phyloP scores from a whole-genome alignment of 1,140 invertebrate species.

The Drosophila mojavensis region DNA sequence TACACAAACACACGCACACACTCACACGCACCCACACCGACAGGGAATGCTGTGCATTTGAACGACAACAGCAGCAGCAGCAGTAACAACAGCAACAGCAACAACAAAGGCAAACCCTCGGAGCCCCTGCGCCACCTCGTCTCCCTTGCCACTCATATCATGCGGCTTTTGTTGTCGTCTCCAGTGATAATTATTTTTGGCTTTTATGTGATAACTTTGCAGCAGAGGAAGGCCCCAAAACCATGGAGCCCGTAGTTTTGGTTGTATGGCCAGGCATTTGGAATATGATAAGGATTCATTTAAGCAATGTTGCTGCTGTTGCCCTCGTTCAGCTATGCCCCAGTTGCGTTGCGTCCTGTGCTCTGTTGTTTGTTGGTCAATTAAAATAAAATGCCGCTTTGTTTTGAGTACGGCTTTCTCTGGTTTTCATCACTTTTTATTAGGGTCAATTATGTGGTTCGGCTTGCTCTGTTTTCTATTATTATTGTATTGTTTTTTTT shows the following conservation, averaged over 20 bases:
- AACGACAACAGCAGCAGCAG: constrained; percentile 44
- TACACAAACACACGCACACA: constrained; percentile 10
- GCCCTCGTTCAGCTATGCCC: constrained; percentile 23
- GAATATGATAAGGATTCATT: constrained; percentile 76
- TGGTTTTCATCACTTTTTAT: constrained; percentile 66
- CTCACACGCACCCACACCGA: constrained; percentile 12
- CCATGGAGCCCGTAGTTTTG: constrained; percentile 40
- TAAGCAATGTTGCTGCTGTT: constrained; percentile 20
- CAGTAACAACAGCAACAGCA: too few species aligned
- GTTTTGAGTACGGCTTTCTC: constrained; percentile 19
- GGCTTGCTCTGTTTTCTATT: constrained; percentile 10
- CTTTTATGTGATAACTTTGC: constrained; percentile 81
- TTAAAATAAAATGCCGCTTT: constrained; percentile 66
- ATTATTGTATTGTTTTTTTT: constrained; percentile 33
- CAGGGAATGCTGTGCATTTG: constrained; percentile 52
- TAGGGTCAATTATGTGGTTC: constrained; percentile 66
- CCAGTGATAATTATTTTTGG: constrained; percentile 81
- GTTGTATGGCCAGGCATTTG: constrained; percentile 37
- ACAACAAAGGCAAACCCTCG: constrained; percentile 18
- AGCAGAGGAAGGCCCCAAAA: constrained; percentile 30
- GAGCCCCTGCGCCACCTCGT: not conserved
- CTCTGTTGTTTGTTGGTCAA: constrained; percentile 57
- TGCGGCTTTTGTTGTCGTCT: constrained; percentile 67
- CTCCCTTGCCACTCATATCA: constrained; percentile 12
- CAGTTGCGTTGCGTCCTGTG: not conserved